These are phyloP conservation scores for Blastomussa wellsi DNA, from an alignment of 92 coral and sea anemone species.

Conservation along the genomic window DNA sequence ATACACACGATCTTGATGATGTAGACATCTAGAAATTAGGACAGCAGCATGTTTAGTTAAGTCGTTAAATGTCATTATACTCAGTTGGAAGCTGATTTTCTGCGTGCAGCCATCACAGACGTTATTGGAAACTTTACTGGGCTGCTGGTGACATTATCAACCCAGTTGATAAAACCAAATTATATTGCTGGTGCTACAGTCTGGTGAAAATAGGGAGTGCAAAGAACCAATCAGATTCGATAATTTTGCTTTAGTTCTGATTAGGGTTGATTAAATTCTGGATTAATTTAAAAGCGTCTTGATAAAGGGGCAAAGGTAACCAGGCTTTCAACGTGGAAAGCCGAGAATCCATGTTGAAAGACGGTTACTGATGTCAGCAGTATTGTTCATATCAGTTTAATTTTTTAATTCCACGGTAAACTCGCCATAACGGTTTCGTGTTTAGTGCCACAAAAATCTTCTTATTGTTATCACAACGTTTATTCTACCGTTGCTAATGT, in stretches of 20 bases:
- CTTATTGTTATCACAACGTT: not conserved
- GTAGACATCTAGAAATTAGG: constrained; percentile 23
- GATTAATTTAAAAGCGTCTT: not conserved
- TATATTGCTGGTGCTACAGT: too few relatives aligned
- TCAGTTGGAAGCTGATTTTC: not conserved
- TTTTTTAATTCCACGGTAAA: not conserved
- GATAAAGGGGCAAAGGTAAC: too few relatives aligned
- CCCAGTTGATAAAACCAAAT: too few relatives aligned
- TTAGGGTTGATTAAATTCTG: not conserved
- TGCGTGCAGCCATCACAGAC: too few relatives aligned
- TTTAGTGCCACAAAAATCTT: not conserved
- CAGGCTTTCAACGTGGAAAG: not conserved
- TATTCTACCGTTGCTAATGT: not conserved
- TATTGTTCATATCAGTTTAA: too few relatives aligned
- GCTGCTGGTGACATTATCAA: too few relatives aligned
- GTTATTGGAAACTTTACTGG: too few relatives aligned
- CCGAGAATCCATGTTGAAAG: not conserved
- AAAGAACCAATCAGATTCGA: too few relatives aligned
- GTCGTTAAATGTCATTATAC: not conserved
- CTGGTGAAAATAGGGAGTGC: too few relatives aligned
- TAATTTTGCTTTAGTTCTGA: too few relatives aligned
- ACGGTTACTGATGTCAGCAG: not conserved
- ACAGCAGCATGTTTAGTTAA: not conserved
- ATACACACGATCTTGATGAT: constrained; percentile 40
- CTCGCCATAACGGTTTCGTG: not conserved